Percentiles rank a stretch among this genome's conserved stretches.
phyloP scores from a whole-genome alignment of 2,113 vertebrate genomes.

The Sylvietta virens region DNA sequence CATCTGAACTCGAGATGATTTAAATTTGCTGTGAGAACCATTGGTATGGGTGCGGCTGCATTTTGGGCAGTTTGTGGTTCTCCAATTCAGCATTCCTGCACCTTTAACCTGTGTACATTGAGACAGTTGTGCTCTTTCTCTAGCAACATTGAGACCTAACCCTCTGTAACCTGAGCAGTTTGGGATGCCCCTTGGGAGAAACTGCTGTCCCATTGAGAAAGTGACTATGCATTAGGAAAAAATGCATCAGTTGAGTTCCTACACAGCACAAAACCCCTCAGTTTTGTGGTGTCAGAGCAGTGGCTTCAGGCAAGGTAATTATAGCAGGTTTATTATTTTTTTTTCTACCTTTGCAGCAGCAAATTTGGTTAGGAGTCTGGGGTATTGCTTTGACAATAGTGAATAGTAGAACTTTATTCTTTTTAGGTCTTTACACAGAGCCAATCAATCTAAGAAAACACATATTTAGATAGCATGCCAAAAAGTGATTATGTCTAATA shows the following conservation, averaged over 20 bases:
- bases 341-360: not conserved
- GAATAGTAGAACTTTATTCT: slow-evolving; percentile 27
- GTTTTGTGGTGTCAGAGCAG: not conserved
- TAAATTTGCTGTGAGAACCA: not conserved
- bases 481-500: slow-evolving; percentile 4
- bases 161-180: not conserved
- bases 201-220: not conserved
- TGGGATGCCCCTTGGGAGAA: not conserved
- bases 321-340: not conserved
- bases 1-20: not conserved
- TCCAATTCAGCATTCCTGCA: not conserved
- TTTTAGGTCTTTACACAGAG: not conserved
- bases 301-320: slow-evolving; percentile 22
- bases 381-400: slow-evolving; percentile 39
- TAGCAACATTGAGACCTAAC: not conserved
- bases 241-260: not conserved
- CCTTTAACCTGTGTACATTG: not conserved
- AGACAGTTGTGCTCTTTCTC: not conserved
- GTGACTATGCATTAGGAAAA: not conserved
- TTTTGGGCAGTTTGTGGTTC: not conserved
- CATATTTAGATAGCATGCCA: not conserved
- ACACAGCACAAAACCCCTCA: not conserved
- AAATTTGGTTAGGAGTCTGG: slow-evolving; percentile 29
- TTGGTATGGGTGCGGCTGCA: not conserved
- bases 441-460: slow-evolving; percentile 1